Conservation (phyloP, 2,888 invertebrate species). For the Julus scandinavius region DNA sequence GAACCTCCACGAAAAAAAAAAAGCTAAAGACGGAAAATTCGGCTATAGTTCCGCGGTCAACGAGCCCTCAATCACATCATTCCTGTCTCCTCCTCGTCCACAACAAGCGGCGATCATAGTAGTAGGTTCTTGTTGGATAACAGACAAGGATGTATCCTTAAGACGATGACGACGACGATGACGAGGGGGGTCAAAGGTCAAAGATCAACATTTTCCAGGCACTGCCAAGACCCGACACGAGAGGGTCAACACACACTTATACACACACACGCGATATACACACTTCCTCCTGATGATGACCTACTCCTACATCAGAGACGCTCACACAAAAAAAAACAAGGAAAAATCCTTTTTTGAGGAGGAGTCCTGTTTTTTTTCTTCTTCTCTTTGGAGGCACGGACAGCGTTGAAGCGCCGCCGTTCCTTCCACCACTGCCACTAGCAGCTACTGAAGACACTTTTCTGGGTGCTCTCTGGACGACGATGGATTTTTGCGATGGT, state of each 20-base stretch:
- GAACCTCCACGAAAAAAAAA: neutral
- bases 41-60: slow-evolving; percentile 16
- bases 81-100: neutral
- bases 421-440: slow-evolving; percentile 51
- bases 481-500: no score
- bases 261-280: neutral
- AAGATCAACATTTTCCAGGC: slow-evolving; percentile 18
- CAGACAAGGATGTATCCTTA: no score
- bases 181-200: no score
- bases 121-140: no score
- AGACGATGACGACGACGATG: no score
- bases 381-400: neutral
- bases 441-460: slow-evolving; percentile 44
- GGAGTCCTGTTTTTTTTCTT: no score
- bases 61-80: neutral
- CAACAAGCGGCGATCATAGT: neutral
- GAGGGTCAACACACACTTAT: neutral
- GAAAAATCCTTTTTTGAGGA: neutral
- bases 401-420: slow-evolving; percentile 46
- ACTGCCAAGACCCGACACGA: no score
- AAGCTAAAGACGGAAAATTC: neutral
- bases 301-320: neutral
- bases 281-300: neutral
- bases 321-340: neutral
- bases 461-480: neutral